A percentile compares a stretch with the other conserved stretches of the same genome.
phyloP scores from a whole-genome alignment of 2,888 invertebrate genomes.

The Pollenia labialis region DNA sequence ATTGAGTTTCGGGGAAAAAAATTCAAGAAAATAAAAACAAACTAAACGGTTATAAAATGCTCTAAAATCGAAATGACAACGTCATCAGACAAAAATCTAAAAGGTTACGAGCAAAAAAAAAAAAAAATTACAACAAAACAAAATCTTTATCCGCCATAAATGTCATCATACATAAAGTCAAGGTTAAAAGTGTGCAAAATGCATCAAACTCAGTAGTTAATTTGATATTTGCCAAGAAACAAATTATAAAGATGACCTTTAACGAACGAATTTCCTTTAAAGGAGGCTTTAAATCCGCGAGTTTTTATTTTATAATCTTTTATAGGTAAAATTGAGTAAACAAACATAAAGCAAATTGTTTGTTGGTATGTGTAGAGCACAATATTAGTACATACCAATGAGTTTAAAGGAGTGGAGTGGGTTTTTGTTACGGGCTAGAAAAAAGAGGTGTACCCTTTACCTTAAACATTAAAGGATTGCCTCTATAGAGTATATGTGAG shows the following conservation, averaged over 20 bases:
- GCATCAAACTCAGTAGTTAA: neutral
- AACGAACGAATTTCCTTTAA: constrained; percentile 1
- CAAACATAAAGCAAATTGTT: constrained; percentile 1
- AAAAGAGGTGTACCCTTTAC: constrained; percentile 82
- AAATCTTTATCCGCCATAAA: constrained; percentile 52
- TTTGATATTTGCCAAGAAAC: neutral
- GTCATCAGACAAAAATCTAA: neutral
- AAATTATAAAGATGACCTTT: constrained; percentile 38
- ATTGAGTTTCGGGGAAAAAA: constrained; percentile 37
- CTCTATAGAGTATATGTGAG: constrained; percentile 15
- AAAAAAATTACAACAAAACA: constrained; percentile 15
- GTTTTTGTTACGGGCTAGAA: constrained; percentile 43
- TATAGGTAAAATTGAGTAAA: constrained; percentile 1
- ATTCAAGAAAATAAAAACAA: constrained; percentile 25
- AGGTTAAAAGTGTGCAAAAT: constrained; percentile 61
- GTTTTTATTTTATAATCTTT: constrained; percentile 51
- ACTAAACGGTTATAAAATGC: constrained; percentile 45
- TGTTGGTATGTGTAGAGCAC: neutral
- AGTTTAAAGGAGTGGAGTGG: constrained; percentile 31
- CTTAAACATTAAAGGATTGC: constrained; percentile 79
- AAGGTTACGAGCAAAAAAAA: constrained; percentile 22
- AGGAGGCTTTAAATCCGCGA: constrained; percentile 39
- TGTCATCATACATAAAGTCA: constrained; percentile 45
- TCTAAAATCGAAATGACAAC: constrained; percentile 56
- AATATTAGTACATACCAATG: neutral